Evolutionary conservation across 2,888 invertebrate genomes (phyloP).

Genomic region (Blera fallax): DNA sequence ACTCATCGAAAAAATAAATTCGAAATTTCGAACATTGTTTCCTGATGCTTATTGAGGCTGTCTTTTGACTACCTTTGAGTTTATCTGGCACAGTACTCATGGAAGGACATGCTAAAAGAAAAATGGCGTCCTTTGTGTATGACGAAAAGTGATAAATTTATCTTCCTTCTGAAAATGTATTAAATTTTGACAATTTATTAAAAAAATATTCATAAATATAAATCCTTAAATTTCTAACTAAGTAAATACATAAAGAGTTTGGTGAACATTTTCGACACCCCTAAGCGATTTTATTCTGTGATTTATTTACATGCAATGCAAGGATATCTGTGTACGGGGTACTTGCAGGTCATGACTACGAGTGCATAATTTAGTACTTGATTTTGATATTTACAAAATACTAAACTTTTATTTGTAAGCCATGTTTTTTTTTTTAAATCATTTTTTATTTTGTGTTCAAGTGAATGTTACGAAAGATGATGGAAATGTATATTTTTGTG

Average conservation of each 20-base stretch:
- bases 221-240: too few species aligned
- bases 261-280: constrained; percentile 24
- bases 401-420: constrained; percentile 47
- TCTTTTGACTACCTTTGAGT: too few species aligned
- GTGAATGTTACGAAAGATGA: constrained; percentile 56
- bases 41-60: too few species aligned
- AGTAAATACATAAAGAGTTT: constrained; percentile 5
- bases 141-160: not conserved
- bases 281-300: not conserved
- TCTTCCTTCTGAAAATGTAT: not conserved
- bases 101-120: too few species aligned
- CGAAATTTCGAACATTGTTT: too few species aligned
- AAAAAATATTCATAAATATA: too few species aligned
- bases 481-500: constrained; percentile 54
- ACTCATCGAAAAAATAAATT: too few species aligned
- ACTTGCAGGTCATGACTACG: constrained; percentile 61
- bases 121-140: too few species aligned
- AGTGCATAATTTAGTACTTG: constrained; percentile 57
- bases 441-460: constrained; percentile 29
- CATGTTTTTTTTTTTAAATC: constrained; percentile 43
- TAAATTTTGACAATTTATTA: too few species aligned
- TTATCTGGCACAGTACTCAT: too few species aligned
- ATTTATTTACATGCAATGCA: constrained; percentile 47
- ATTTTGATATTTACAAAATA: constrained; percentile 51
- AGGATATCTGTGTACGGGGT: constrained; percentile 11